These are phyloP conservation scores for Lutjanus erythropterus DNA, from an alignment of 2,113 vertebrate genomes.

Conservation along the genomic window DNA sequence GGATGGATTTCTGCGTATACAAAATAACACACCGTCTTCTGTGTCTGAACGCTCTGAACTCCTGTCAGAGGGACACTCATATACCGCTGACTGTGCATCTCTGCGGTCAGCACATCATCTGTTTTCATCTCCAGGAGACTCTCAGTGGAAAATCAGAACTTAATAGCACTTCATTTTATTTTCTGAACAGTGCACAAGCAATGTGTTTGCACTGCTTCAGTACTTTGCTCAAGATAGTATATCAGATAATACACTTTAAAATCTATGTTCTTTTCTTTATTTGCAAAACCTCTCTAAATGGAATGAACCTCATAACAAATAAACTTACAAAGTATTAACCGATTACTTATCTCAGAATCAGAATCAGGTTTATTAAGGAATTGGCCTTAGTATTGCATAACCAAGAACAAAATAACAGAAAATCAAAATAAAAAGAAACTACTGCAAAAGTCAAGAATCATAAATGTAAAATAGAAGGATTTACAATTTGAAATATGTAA, in stretches of 20 bases:
- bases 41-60: constrained; percentile 7
- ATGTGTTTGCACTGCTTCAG: neutral
- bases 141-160: constrained; percentile 16
- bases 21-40: constrained; percentile 16
- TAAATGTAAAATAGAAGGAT: neutral
- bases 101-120: constrained; percentile 44
- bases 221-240: neutral
- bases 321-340: neutral
- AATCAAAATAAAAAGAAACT: too few species aligned
- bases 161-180: constrained; percentile 15
- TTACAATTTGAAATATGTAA: neutral
- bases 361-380: too few species aligned
- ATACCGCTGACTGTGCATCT: constrained; percentile 51
- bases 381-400: too few species aligned
- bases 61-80: constrained; percentile 1
- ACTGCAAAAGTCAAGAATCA: neutral
- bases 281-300: neutral
- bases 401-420: neutral
- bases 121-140: constrained; percentile 57
- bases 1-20: constrained; percentile 22
- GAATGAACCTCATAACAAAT: neutral
- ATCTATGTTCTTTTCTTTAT: too few species aligned
- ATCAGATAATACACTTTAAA: too few species aligned
- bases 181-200: accelerated
- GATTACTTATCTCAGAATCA: neutral